These are phyloP conservation scores for Drosophila nebulosa DNA, from an alignment of 1,140 invertebrate species.

Conservation along the genomic window DNA sequence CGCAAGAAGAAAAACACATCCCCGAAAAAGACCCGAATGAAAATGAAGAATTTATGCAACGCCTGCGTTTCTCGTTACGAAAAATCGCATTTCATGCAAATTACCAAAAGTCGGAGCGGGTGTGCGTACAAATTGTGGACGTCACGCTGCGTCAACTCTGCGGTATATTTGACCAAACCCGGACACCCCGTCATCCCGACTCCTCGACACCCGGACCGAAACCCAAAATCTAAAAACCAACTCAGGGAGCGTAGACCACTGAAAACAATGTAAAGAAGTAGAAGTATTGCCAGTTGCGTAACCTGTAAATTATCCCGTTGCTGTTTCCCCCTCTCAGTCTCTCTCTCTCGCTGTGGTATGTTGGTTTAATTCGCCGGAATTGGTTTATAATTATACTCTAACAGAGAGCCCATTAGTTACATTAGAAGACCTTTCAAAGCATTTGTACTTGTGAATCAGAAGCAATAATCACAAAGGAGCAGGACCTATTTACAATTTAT, in stretches of 20 bases:
- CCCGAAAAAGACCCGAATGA: conserved; percentile 22
- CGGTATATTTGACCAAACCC: conserved; percentile 35
- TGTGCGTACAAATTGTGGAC: conserved; percentile 28
- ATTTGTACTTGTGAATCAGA: too few species aligned
- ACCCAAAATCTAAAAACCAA: background rate
- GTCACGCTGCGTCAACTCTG: conserved; percentile 24
- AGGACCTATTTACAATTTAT: too few species aligned
- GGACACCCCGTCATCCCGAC: background rate
- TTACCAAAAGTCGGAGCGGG: conserved; percentile 16
- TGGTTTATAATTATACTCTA: conserved; percentile 1
- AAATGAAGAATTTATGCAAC: conserved; percentile 38
- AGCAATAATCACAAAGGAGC: too few species aligned
- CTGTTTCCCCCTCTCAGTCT: background rate
- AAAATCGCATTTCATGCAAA: conserved; percentile 54
- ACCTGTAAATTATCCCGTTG: background rate
- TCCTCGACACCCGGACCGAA: background rate
- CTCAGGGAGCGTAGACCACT: background rate
- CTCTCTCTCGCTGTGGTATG: background rate
- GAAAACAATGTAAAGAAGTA: background rate
- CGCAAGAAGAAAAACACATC: conserved; percentile 2
- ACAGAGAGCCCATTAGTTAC: background rate
- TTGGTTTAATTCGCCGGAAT: conserved; percentile 27
- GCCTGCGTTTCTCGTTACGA: conserved; percentile 26
- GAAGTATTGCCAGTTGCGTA: background rate
- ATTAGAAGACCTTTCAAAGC: too few species aligned